phyloP scores from a whole-genome alignment of 2,113 vertebrate species.

The Meriones unguiculatus region DNA sequence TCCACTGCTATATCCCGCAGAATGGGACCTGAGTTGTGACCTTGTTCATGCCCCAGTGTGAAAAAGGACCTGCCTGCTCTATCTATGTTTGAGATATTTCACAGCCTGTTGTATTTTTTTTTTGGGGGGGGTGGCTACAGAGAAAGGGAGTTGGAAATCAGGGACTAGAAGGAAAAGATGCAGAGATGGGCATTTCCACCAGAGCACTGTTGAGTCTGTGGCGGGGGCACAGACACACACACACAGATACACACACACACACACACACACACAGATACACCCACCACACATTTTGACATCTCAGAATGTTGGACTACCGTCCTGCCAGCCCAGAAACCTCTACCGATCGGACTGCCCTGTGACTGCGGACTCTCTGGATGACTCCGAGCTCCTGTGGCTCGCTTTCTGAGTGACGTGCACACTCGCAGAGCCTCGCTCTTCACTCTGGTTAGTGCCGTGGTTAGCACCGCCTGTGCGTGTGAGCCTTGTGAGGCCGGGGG shows the following conservation, averaged over 20 bases:
- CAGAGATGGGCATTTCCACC: not conserved
- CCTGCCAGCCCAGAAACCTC: not conserved
- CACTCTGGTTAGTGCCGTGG: not conserved
- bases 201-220: not conserved
- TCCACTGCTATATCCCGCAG: not conserved
- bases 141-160: constrained; percentile 18
- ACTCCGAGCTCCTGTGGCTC: not conserved
- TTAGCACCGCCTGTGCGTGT: not conserved
- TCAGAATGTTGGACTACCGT: not conserved
- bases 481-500: not conserved
- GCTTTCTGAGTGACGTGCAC: not conserved
- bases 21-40: not conserved
- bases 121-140: not conserved
- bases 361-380: not conserved
- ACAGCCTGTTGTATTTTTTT: constrained; percentile 5
- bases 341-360: not conserved
- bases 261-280: not conserved
- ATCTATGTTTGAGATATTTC: constrained; percentile 7
- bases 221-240: not conserved
- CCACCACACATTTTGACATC: not conserved
- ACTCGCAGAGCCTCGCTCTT: not conserved
- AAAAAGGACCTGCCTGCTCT: constrained; percentile 11
- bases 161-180: not conserved
- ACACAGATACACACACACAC: not conserved
- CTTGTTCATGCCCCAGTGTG: not conserved